These are phyloP conservation scores for Xanthia icteritia DNA, from an alignment of 2,888 invertebrate species.

Conservation along the genomic window DNA sequence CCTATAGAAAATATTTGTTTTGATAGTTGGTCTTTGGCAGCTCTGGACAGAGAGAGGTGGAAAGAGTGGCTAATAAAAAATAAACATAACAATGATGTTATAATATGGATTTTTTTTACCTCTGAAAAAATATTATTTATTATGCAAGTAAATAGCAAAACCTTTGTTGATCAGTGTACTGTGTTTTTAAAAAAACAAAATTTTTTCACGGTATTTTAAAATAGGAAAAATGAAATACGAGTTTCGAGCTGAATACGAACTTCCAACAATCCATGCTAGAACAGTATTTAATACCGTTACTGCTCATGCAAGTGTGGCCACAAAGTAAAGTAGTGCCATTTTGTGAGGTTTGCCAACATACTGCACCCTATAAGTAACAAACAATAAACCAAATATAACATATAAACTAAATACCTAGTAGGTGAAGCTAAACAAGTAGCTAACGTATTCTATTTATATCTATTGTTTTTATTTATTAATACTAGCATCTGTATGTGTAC, in stretches of 20 bases:
- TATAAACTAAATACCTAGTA: too few relatives aligned
- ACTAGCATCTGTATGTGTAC: too few relatives aligned
- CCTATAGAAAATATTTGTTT: background rate
- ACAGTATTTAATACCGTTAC: constrained; percentile 15
- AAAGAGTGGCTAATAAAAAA: too few relatives aligned
- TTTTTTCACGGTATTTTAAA: constrained; percentile 9
- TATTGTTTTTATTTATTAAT: too few relatives aligned
- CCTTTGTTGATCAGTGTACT: background rate
- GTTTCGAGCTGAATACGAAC: background rate
- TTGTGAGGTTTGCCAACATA: background rate
- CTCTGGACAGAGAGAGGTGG: too few relatives aligned
- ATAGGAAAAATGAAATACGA: constrained; percentile 1
- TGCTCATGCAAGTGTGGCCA: constrained; percentile 14
- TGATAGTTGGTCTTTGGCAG: background rate
- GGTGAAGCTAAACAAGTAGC: too few relatives aligned
- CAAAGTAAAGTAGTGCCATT: background rate
- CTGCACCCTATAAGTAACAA: too few relatives aligned
- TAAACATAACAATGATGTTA: too few relatives aligned
- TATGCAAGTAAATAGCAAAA: background rate
- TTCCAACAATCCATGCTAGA: constrained; percentile 3
- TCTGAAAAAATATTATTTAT: too few relatives aligned
- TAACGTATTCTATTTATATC: too few relatives aligned
- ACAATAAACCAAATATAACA: too few relatives aligned
- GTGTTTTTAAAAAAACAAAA: background rate
- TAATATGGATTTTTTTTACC: too few relatives aligned